Evolutionary conservation across 2,797 vertebrate genomes (phyloP).

Genomic region (Melanotaenia parkinsoni): DNA sequence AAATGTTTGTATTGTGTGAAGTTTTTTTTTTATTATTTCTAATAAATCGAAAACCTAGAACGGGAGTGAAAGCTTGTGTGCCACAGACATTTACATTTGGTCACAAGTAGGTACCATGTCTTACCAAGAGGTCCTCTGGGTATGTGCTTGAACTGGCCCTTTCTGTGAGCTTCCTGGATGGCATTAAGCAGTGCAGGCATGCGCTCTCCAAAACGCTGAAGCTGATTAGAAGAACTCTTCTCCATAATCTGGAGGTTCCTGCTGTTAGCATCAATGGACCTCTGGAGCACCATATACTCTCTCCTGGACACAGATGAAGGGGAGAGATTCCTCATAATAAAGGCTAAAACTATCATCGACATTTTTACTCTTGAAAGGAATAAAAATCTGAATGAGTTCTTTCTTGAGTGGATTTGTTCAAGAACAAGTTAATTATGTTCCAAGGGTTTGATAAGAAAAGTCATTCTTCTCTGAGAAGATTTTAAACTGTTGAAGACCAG

Average conservation of each 20-base stretch:
- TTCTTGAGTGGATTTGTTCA: neutral
- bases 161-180: slow-evolving; percentile 82
- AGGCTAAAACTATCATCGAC: neutral
- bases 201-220: slow-evolving; percentile 90
- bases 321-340: neutral
- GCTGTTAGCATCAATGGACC: slow-evolving; percentile 69
- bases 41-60: neutral
- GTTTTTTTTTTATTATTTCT: neutral
- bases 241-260: slow-evolving; percentile 85
- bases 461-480: neutral
- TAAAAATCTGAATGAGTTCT: neutral
- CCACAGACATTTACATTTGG: neutral
- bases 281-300: slow-evolving; percentile 77
- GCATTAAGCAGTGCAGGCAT: slow-evolving; percentile 87
- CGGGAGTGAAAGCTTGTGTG: neutral
- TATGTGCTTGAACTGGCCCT: slow-evolving; percentile 83
- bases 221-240: slow-evolving; percentile 88
- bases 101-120: neutral
- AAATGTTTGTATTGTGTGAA: neutral
- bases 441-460: neutral
- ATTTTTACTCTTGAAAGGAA: neutral
- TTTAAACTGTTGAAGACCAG: neutral
- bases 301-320: slow-evolving; percentile 71
- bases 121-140: slow-evolving; percentile 94
- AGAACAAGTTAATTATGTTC: neutral